phyloP scores from a whole-genome alignment of 2,113 vertebrate genomes.

The Erpornis zantholeuca region DNA sequence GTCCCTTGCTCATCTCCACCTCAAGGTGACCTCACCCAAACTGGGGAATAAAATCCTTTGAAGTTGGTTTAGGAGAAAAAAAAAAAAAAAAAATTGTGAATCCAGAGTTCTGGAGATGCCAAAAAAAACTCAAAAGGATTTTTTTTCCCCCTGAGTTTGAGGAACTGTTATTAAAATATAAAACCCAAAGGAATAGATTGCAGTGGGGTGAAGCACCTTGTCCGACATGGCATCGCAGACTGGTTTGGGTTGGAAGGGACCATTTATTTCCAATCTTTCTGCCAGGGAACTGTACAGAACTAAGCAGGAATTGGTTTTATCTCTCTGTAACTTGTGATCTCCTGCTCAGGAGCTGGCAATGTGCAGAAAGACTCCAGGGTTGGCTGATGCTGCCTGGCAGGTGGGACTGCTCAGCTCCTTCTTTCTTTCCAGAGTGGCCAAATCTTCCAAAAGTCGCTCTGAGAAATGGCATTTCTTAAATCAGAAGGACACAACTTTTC shows the following conservation, averaged over 20 bases:
- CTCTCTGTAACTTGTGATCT: neutral
- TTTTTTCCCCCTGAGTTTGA: neutral
- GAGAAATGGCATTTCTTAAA: neutral
- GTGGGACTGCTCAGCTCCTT: neutral
- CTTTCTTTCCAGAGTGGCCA: rapidly evolving
- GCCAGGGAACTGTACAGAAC: neutral
- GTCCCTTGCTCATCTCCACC: rapidly evolving
- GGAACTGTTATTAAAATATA: neutral
- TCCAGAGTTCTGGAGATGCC: neutral
- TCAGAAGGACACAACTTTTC: neutral
- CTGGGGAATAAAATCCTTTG: neutral
- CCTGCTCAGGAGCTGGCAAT: neutral
- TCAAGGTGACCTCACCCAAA: neutral
- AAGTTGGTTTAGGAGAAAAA: neutral
- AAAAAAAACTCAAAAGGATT: neutral
- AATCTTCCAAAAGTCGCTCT: neutral
- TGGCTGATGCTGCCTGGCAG: neutral
- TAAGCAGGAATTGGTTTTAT: neutral
- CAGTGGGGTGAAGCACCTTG: neutral
- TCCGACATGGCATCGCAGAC: neutral
- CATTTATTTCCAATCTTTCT: neutral
- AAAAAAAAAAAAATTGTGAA: neutral
- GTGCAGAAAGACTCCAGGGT: neutral
- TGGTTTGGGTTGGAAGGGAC: neutral
- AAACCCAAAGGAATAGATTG: neutral